phyloP scores from a whole-genome alignment of 2,888 invertebrate species.

The Cantharis nigra region DNA sequence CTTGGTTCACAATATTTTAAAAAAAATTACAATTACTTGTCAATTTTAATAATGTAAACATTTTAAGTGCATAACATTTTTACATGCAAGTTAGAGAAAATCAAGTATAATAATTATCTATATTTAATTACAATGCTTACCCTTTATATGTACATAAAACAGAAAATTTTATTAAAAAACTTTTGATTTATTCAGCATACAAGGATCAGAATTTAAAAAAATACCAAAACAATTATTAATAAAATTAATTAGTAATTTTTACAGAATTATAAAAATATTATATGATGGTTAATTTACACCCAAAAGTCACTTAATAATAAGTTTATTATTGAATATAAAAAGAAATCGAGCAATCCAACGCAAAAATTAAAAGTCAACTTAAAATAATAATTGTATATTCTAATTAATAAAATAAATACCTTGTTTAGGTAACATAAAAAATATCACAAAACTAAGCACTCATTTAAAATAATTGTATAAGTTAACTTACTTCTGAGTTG shows the following conservation, averaged over 20 bases:
- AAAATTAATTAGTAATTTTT: neutral
- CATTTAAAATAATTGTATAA: neutral
- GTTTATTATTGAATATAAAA: neutral
- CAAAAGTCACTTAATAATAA: neutral
- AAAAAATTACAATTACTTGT: no score
- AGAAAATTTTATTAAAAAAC: neutral
- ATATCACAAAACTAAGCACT: constrained; percentile 31
- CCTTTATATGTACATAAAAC: neutral
- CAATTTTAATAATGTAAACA: neutral
- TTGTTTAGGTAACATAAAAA: constrained; percentile 21
- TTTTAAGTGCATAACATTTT: neutral
- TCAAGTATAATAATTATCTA: neutral
- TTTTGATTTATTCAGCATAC: neutral
- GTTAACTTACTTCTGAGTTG: constrained; percentile 17
- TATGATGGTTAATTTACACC: neutral
- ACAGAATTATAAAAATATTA: neutral
- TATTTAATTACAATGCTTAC: neutral
- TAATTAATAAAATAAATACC: constrained; percentile 28
- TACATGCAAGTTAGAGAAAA: neutral
- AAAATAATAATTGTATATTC: constrained; percentile 16
- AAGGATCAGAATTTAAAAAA: neutral
- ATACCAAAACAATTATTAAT: neutral
- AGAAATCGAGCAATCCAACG: neutral
- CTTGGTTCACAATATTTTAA: no score
- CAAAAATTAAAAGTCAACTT: constrained; percentile 5